Evolutionary conservation across 2,888 invertebrate genomes (phyloP), one percentile per base, ranked within the genome.

Genomic region (Sisyra nigra): DNA sequence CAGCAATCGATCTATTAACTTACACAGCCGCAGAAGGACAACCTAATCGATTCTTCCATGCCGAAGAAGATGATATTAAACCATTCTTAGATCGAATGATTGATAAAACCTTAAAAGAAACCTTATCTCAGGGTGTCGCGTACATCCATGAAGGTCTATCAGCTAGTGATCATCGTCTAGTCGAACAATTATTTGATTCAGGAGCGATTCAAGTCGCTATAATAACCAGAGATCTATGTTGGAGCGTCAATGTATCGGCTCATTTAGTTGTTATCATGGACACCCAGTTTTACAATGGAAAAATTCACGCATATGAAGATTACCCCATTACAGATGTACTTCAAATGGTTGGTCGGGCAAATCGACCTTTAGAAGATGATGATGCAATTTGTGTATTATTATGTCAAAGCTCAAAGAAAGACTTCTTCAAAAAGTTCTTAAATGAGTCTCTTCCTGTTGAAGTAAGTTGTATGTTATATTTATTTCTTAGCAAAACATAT

Each of bases 191-290:
- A 42, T 87, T 96, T 57, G 85, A 87, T 58, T 83, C 85, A 0
- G 94, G 92, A 2, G 96, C 94, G 1, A 82, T 94, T 34, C 86
- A 91, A 66, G 74, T 93, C 45, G 84, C 93, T 38, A 94, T 98
- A 2, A 87, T 88, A 1, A 89, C 93, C 0, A 72, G 88, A 2
- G 89, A 87, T 57, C 74, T 98, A 30, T 88, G 89, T 54, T 98
- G 94, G 88, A 86, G 85, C 11, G 72, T 96, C 51, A 84, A 80
- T 45, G 83, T 96, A 44, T 80, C 80, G 43, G 83, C 92, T 0
- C 91, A 97, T 63, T 74, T 97, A n/a, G 93, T 91, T 19, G 77
- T 99, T 39, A 80, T 98, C 33, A 94, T 97, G 76, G 98, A 98
- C 56, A 94, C 96, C 0, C 93, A 96, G 60, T 81, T 72, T 59